These are phyloP conservation scores for Clepsis dumicolana DNA, from an alignment of 2,888 invertebrate genomes.

Conservation along the genomic window DNA sequence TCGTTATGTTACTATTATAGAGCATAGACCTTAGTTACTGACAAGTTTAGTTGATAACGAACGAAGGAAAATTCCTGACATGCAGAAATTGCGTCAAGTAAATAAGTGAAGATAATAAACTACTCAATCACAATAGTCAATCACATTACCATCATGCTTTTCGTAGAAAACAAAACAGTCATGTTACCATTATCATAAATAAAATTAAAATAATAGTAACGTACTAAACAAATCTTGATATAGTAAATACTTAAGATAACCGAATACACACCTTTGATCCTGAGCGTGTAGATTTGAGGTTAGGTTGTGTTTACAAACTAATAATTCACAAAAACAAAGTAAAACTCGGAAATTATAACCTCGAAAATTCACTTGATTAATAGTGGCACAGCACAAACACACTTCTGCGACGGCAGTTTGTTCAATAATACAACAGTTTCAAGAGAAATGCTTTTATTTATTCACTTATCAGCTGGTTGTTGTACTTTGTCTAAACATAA, in stretches of 20 bases:
- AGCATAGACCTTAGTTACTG: not conserved
- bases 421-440: constrained; percentile 19
- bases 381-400: constrained; percentile 25
- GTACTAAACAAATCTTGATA: not conserved
- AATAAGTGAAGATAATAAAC: not conserved
- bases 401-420: constrained; percentile 10
- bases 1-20: not conserved
- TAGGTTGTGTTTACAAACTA: constrained; percentile 43
- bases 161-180: not conserved
- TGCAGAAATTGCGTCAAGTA: not conserved
- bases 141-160: not conserved
- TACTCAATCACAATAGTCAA: not conserved
- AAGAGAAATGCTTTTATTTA: constrained; percentile 35
- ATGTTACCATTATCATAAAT: not conserved
- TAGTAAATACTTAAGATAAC: constrained; percentile 11
- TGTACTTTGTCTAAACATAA: constrained; percentile 28
- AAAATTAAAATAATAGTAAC: not conserved
- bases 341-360: constrained; percentile 28
- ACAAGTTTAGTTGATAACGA: not conserved
- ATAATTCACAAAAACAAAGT: constrained; percentile 28
- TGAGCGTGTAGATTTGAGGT: constrained; percentile 42
- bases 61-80: constrained; percentile 31
- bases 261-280: constrained; percentile 42
- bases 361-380: constrained; percentile 26
- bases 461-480: constrained; percentile 40